Evolutionary conservation across 2,888 invertebrate genomes (phyloP).

Genomic region (Exocentrus adspersus): DNA sequence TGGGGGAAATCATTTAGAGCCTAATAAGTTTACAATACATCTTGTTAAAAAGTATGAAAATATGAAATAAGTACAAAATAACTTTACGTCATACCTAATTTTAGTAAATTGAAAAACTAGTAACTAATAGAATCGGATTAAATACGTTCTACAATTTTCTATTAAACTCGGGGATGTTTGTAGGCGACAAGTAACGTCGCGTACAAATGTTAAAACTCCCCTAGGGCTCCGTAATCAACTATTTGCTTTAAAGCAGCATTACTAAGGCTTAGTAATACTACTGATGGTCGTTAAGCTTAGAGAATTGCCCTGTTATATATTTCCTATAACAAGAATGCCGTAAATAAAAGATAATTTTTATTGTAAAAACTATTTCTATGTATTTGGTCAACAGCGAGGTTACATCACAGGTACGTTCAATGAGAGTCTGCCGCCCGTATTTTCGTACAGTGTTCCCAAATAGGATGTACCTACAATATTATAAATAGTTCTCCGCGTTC

Average conservation of each 20-base stretch:
- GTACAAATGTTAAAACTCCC: conserved; percentile 8
- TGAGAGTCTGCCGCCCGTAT: conserved; percentile 26
- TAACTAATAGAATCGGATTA: conserved; percentile 21
- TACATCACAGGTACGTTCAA: conserved; percentile 60
- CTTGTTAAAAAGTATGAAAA: conserved; percentile 39
- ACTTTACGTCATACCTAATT: conserved; percentile 22
- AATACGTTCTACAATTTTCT: conserved; percentile 9
- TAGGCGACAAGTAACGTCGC: too few relatives aligned
- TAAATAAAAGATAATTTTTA: conserved; percentile 48
- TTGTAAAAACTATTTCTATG: conserved; percentile 49
- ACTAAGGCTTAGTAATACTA: conserved; percentile 31
- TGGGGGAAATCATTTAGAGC: conserved; percentile 56
- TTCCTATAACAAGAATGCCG: conserved; percentile 31
- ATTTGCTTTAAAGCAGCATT: conserved; percentile 34
- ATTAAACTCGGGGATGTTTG: conserved; percentile 25
- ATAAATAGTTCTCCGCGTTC: conserved; percentile 1
- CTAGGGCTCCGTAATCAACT: conserved; percentile 42
- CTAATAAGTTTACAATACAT: conserved; percentile 43
- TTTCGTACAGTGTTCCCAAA: neutral
- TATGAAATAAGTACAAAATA: conserved; percentile 56
- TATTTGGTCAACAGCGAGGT: conserved; percentile 62
- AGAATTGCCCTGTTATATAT: conserved; percentile 62
- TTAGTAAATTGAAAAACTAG: conserved; percentile 24
- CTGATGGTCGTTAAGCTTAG: conserved; percentile 56
- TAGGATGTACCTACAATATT: conserved; percentile 17